phyloP scores from a whole-genome alignment of 2,113 vertebrate species.

The Pungitius pungitius region DNA sequence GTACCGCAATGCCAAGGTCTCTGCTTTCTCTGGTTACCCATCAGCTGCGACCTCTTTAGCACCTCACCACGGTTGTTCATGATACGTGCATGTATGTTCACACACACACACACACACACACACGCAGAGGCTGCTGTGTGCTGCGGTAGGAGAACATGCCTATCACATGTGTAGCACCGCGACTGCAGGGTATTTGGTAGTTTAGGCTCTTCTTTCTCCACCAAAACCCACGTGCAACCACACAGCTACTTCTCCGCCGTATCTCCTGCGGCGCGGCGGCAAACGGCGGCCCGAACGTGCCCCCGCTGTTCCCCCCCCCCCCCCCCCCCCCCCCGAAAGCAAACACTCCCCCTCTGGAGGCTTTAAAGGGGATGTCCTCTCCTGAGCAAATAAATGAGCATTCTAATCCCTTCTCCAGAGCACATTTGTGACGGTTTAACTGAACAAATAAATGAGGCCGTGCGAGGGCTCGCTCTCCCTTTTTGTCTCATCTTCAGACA shows the following conservation, averaged over 20 bases:
- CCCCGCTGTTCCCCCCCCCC: slow-evolving; percentile 14
- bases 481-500: slow-evolving; percentile 20
- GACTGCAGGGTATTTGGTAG: neutral
- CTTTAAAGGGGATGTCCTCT: slow-evolving; percentile 23
- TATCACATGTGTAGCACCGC: too few relatives aligned
- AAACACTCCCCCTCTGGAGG: slow-evolving; percentile 36
- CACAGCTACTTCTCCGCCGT: neutral
- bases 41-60: slow-evolving; percentile 78
- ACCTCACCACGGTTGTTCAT: slow-evolving; percentile 54
- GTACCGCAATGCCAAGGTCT: slow-evolving; percentile 72
- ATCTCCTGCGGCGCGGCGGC: neutral
- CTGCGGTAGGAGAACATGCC: too few relatives aligned
- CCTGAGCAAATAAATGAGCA: slow-evolving; percentile 31
- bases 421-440: slow-evolving; percentile 36
- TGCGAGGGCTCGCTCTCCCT: neutral
- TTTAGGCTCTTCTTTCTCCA: neutral
- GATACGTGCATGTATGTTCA: slow-evolving; percentile 21
- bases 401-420: slow-evolving; percentile 35
- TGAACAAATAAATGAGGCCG: slow-evolving; percentile 47
- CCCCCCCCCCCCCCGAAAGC: slow-evolving; percentile 12
- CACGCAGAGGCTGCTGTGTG: too few relatives aligned
- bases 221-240: neutral
- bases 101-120: neutral
- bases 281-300: neutral
- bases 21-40: slow-evolving; percentile 77